Evolutionary conservation across 2,113 vertebrate genomes (phyloP).

Genomic region (Gambusia holbrooki): DNA sequence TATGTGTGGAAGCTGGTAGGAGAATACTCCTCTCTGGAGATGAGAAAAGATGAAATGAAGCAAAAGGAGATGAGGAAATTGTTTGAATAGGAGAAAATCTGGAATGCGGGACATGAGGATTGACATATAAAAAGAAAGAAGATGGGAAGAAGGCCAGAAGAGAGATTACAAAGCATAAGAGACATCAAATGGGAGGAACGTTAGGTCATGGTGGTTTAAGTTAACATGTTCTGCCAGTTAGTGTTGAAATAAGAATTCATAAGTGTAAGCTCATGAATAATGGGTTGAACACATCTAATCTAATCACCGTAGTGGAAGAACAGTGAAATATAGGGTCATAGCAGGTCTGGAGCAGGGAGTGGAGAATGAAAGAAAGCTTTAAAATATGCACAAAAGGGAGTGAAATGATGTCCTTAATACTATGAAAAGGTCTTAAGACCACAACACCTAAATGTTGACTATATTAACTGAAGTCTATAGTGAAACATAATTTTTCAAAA

Average conservation of each 20-base stretch:
- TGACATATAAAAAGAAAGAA: conserved; percentile 6
- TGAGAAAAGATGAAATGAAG: conserved; percentile 28
- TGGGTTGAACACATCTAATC: conserved; percentile 24
- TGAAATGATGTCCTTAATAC: not conserved
- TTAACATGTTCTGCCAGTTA: conserved; percentile 21
- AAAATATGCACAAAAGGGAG: conserved; percentile 18
- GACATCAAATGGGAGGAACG: conserved; percentile 12
- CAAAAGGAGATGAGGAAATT: conserved; percentile 23
- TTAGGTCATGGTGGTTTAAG: conserved; percentile 20
- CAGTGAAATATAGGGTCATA: conserved; percentile 14
- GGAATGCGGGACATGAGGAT: conserved; percentile 1
- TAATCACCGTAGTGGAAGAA: conserved; percentile 27
- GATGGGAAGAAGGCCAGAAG: not conserved
- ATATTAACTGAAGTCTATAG: not conserved
- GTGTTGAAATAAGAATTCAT: conserved; percentile 49
- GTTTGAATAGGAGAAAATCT: conserved; percentile 19
- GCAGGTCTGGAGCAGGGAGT: conserved; percentile 18
- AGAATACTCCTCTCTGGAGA: conserved; percentile 1
- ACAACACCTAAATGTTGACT: not conserved
- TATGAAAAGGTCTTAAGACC: not conserved
- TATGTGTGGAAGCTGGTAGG: conserved; percentile 5
- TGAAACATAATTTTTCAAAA: no score
- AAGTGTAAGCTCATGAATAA: conserved; percentile 43
- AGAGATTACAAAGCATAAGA: conserved; percentile 9
- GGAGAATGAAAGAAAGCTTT: conserved; percentile 4